Percentiles rank a stretch among this genome's conserved stretches.
Evolutionary conservation across 2,113 vertebrate genomes (phyloP).

Genomic region (Caranx ignobilis): DNA sequence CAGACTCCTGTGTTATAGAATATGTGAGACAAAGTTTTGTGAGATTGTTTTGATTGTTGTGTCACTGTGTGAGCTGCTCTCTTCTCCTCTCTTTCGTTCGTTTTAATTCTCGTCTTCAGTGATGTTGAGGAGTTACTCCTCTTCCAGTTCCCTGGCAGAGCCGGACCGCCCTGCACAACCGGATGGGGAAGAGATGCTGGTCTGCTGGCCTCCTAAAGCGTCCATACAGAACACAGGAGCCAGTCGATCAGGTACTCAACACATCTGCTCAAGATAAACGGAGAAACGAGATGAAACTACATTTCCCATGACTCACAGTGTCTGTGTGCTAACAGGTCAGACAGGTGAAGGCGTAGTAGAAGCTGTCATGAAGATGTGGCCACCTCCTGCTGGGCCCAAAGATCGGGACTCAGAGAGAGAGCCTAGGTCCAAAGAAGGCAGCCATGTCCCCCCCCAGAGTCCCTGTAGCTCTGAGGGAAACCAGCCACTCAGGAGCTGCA

Average conservation of each 20-base stretch:
- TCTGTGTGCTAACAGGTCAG: conserved; percentile 34
- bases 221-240: conserved; percentile 61
- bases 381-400: conserved; percentile 78
- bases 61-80: background rate
- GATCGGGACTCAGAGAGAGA: conserved; percentile 57
- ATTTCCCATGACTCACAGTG: background rate
- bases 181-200: conserved; percentile 73
- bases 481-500: conserved; percentile 19
- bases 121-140: conserved; percentile 2
- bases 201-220: conserved; percentile 83
- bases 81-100: background rate
- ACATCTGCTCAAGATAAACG: accelerated
- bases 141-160: conserved; percentile 52
- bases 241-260: conserved; percentile 62
- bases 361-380: conserved; percentile 84
- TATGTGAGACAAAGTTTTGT: conserved; percentile 16
- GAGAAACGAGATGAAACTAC: too few relatives aligned
- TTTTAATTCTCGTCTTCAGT: conserved; percentile 44
- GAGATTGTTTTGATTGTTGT: conserved; percentile 4
- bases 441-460: background rate
- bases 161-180: conserved; percentile 29
- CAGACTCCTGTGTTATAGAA: conserved; percentile 23
- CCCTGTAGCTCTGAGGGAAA: conserved; percentile 21
- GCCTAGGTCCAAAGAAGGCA: background rate
- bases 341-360: conserved; percentile 63